phyloP scores from a whole-genome alignment of 2,113 vertebrate genomes.

The Pampusana beccarii region DNA sequence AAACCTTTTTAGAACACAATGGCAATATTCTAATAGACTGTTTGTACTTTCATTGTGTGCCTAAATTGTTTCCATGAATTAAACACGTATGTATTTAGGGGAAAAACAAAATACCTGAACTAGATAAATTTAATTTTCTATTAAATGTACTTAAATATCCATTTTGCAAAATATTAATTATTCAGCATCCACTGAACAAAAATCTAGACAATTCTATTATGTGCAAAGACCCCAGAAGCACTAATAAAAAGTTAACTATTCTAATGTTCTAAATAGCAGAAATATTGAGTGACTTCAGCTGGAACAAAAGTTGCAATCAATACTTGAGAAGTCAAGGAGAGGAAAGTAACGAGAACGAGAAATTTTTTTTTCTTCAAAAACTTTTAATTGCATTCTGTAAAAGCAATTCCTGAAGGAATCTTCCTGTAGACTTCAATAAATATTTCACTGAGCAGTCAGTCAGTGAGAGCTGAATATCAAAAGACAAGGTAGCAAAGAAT shows the following conservation, averaged over 20 bases:
- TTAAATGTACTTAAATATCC: not conserved
- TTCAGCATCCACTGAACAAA: not conserved
- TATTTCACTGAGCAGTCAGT: not conserved
- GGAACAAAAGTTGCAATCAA: not conserved
- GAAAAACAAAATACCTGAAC: not conserved
- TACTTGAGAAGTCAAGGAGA: not conserved
- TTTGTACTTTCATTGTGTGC: not conserved
- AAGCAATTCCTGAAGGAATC: not conserved
- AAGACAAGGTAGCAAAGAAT: not conserved
- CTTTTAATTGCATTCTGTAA: not conserved
- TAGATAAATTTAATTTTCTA: not conserved
- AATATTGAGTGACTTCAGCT: not conserved
- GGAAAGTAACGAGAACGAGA: not conserved
- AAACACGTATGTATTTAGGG: not conserved
- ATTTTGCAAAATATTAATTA: not conserved
- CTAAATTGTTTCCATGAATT: not conserved
- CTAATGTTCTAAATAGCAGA: not conserved
- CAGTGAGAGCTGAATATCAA: not conserved
- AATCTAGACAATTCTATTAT: not conserved
- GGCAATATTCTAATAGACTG: not conserved
- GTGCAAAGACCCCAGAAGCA: not conserved
- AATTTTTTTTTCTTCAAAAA: not conserved
- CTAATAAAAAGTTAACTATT: not conserved
- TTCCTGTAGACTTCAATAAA: not conserved
- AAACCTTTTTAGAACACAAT: not conserved